These are phyloP conservation scores for Andrena chrysosceles DNA, from an alignment of 2,888 invertebrate genomes.

Conservation along the genomic window DNA sequence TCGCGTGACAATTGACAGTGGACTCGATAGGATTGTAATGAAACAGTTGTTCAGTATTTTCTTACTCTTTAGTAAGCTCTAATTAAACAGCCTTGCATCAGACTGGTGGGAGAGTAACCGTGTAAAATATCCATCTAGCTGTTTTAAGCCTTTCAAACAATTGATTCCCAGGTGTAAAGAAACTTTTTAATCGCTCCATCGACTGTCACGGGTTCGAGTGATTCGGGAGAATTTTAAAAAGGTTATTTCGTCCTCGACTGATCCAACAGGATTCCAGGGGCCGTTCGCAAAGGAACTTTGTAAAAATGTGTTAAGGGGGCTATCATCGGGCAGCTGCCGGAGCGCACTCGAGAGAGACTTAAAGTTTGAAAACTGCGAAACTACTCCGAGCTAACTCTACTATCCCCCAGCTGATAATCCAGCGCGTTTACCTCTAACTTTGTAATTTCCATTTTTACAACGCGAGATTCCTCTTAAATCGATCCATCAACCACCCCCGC, in stretches of 20 bases:
- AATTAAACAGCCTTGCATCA: no score
- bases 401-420: slow-evolving; percentile 9
- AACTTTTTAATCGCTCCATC: neutral
- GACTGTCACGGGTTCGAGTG: neutral
- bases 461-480: neutral
- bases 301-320: slow-evolving; percentile 47
- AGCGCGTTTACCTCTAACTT: slow-evolving; percentile 24
- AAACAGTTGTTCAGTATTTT: neutral
- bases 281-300: slow-evolving; percentile 19
- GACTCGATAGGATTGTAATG: neutral
- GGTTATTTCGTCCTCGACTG: slow-evolving; percentile 9
- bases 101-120: no score
- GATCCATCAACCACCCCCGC: neutral
- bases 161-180: neutral
- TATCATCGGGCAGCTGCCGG: slow-evolving; percentile 28
- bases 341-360: slow-evolving; percentile 7
- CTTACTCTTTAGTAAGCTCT: neutral
- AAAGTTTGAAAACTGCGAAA: slow-evolving; percentile 37
- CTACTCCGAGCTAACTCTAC: slow-evolving; percentile 11
- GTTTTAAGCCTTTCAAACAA: neutral
- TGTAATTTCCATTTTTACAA: slow-evolving; percentile 12
- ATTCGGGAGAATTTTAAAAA: neutral
- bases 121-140: no score
- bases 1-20: slow-evolving; percentile 7
- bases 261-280: slow-evolving; percentile 14